Percentiles rank a stretch among this genome's conserved stretches.
Conservation (phyloP, 2,113 vertebrate species). For the Microtus richardsoni region DNA sequence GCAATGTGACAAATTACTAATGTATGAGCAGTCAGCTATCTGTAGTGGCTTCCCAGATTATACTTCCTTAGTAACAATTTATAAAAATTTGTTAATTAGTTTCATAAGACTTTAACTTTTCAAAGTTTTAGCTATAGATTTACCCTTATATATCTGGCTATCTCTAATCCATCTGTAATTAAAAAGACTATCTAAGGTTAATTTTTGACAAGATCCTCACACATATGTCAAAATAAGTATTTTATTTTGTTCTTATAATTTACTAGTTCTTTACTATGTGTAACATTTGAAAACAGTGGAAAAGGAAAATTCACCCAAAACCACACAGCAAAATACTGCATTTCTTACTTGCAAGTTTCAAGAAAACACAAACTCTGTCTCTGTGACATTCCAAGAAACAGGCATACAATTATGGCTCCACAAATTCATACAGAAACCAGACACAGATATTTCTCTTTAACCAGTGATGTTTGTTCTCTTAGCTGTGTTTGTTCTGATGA, state of each 20-base stretch:
- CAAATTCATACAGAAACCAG: background rate
- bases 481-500: background rate
- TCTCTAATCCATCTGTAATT: background rate
- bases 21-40: background rate
- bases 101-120: background rate
- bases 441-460: background rate
- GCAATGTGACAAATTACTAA: constrained; percentile 14
- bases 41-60: background rate
- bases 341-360: background rate
- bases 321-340: background rate
- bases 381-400: background rate
- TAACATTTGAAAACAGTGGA: background rate
- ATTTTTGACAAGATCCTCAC: background rate
- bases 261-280: background rate
- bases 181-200: background rate
- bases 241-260: background rate
- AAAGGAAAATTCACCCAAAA: background rate
- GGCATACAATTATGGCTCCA: background rate
- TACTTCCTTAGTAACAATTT: background rate
- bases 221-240: background rate
- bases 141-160: background rate
- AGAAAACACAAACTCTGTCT: background rate
- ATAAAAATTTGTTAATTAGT: background rate
- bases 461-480: background rate
- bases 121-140: constrained; percentile 20